These are phyloP conservation scores for Protobothrops flavoviridis DNA, from an alignment of 2,113 vertebrate species.

Conservation along the genomic window DNA sequence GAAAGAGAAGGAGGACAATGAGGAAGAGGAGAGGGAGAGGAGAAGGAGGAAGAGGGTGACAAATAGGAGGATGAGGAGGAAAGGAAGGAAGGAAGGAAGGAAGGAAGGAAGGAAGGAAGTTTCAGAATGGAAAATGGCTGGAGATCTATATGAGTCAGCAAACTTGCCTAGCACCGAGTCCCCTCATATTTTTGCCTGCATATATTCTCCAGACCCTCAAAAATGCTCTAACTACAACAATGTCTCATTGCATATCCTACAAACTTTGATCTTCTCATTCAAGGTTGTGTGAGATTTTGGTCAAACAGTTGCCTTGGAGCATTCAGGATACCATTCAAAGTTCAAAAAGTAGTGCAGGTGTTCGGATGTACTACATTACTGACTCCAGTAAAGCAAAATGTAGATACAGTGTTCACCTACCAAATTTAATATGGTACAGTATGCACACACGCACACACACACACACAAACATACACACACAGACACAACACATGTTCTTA, in stretches of 20 bases:
- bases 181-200: not conserved
- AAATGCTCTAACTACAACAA: not conserved
- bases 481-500: not conserved
- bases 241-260: not conserved
- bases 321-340: not conserved
- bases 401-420: not conserved
- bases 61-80: too few relatives aligned
- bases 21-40: too few relatives aligned
- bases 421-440: not conserved
- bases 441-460: too few relatives aligned
- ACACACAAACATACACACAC: too few relatives aligned
- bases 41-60: not conserved
- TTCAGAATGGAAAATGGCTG: not conserved
- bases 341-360: not conserved
- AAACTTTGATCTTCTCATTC: not conserved
- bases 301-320: not conserved
- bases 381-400: not conserved
- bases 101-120: not conserved
- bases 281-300: not conserved
- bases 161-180: not conserved
- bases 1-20: accelerated
- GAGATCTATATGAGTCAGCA: not conserved
- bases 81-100: too few relatives aligned
- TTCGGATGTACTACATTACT: not conserved
- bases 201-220: not conserved